These are phyloP conservation scores for Sus scrofa DNA, from an alignment of 2,113 vertebrate species.

Conservation along the genomic window DNA sequence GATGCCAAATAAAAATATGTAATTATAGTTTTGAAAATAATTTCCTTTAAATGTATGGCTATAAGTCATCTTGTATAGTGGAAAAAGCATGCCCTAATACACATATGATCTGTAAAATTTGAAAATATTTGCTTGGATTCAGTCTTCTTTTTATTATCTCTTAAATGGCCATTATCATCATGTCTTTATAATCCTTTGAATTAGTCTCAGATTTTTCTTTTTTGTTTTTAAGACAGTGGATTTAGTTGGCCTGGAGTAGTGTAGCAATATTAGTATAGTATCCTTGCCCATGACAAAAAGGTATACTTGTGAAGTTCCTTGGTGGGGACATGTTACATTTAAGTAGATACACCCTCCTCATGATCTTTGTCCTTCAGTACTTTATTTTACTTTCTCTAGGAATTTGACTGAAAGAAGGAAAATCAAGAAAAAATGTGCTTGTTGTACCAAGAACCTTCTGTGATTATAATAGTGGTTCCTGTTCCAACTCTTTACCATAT, in stretches of 20 bases:
- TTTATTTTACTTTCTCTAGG: background rate
- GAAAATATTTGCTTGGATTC: background rate
- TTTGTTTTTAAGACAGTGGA: background rate
- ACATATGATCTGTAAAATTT: background rate
- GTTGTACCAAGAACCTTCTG: background rate
- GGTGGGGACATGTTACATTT: background rate
- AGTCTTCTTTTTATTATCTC: conserved; percentile 11
- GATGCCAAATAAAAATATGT: background rate
- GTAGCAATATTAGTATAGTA: background rate
- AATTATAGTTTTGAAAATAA: conserved; percentile 4
- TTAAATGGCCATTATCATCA: background rate
- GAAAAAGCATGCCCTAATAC: background rate
- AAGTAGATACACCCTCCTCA: background rate
- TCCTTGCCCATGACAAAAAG: background rate
- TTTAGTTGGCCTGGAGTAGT: background rate
- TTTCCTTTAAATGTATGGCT: background rate
- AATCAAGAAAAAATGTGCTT: background rate
- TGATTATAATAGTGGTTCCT: conserved; percentile 12
- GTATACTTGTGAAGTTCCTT: background rate
- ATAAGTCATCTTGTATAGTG: background rate
- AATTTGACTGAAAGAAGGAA: background rate
- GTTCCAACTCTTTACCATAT: background rate
- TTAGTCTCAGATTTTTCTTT: conserved; percentile 48
- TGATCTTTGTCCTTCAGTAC: background rate
- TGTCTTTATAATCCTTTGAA: conserved; percentile 36